phyloP scores from a whole-genome alignment of 1,140 invertebrate genomes.

The Acromyrmex heyeri region DNA sequence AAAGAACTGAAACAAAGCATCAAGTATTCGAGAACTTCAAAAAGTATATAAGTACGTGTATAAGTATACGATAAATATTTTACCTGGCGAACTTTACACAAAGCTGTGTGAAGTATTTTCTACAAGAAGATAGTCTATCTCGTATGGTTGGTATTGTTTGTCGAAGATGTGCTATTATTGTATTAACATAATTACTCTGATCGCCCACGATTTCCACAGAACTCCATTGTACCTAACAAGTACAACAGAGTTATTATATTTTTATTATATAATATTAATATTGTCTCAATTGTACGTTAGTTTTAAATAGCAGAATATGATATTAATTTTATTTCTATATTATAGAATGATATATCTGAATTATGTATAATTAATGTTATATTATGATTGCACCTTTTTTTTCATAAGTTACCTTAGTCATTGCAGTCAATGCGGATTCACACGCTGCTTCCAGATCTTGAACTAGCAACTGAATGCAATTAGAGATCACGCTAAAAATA shows the following conservation, averaged over 20 bases:
- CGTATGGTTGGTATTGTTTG: constrained; percentile 95
- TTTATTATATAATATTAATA: constrained; percentile 9
- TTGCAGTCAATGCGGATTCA: constrained; percentile 96
- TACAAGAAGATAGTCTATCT: constrained; percentile 96
- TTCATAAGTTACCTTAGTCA: constrained; percentile 91
- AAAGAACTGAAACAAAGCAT: constrained; percentile 91
- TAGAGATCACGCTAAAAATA: constrained; percentile 92
- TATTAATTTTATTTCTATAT: constrained; percentile 26
- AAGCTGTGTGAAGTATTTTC: constrained; percentile 99
- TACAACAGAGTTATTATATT: constrained; percentile 47
- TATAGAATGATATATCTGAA: constrained; percentile 26
- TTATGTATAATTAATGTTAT: constrained; percentile 9
- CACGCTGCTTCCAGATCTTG: constrained; percentile 98
- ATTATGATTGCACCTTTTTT: neutral
- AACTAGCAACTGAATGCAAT: constrained; percentile 97
- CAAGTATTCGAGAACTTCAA: constrained; percentile 36
- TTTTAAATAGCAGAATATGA: neutral
- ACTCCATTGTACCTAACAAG: constrained; percentile 94
- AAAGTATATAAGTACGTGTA: neutral
- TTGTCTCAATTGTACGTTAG: neutral
- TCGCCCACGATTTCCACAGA: constrained; percentile 97
- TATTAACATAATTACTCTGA: constrained; percentile 97
- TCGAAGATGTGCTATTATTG: constrained; percentile 95
- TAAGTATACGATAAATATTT: constrained; percentile 37
- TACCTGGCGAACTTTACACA: constrained; percentile 97